Conservation (phyloP, 2,888 invertebrate genomes). For the Xestia rhomboidea region DNA sequence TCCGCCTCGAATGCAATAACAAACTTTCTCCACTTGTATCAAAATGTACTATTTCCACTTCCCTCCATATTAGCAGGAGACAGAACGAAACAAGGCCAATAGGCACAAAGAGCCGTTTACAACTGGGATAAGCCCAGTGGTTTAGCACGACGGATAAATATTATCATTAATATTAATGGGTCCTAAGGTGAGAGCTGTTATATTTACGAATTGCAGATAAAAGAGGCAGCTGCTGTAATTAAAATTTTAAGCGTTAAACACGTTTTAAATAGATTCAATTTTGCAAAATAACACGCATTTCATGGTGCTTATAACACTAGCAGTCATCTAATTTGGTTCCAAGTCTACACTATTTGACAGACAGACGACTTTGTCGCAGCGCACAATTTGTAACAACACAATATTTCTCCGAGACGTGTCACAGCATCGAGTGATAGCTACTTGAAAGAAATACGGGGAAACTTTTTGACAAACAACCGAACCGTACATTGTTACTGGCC, state of each 20-base stretch:
- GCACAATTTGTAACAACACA: slow-evolving; percentile 16
- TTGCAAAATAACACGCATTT: no score
- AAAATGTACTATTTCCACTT: no score
- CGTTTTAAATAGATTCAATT: not conserved
- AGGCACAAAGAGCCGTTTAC: not conserved
- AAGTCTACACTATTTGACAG: not conserved
- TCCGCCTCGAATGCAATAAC: no score
- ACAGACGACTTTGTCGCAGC: not conserved
- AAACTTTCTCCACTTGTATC: no score
- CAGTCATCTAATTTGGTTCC: not conserved
- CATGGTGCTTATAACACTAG: not conserved
- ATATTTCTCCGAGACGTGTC: not conserved
- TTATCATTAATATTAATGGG: not conserved
- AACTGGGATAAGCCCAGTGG: not conserved
- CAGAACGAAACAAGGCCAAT: not conserved
- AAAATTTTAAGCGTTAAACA: not conserved
- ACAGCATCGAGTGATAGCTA: slow-evolving; percentile 3
- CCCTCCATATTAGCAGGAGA: not conserved
- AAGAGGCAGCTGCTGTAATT: not conserved
- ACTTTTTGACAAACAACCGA: slow-evolving; percentile 4
- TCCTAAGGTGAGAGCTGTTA: not conserved
- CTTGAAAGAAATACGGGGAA: not conserved
- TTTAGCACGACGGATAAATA: not conserved
- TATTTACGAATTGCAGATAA: not conserved
- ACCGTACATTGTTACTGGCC: slow-evolving; percentile 5